Percentiles rank a stretch among this genome's conserved stretches.
Conservation (phyloP, 2,113 vertebrate species). For the Bubalus kerabau region DNA sequence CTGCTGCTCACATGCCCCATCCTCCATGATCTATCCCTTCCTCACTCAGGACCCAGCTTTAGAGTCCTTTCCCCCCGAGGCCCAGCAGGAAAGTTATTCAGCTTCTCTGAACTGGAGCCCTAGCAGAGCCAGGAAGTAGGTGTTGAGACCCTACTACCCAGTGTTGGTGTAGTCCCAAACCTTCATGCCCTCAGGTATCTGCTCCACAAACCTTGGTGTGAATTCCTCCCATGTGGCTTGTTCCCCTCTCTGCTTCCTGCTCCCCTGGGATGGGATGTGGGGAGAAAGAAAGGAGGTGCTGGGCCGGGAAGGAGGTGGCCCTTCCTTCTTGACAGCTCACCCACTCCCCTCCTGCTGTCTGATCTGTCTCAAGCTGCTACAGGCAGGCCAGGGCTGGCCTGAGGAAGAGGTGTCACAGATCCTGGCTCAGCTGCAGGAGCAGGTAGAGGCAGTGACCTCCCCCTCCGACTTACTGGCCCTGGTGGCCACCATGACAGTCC, state of each 20-base stretch:
- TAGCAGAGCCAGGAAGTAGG: not conserved
- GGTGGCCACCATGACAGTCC: constrained; percentile 12
- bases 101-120: not conserved
- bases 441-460: fast-evolving
- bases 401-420: not conserved
- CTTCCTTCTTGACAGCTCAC: not conserved
- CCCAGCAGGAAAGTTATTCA: not conserved
- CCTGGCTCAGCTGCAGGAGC: constrained; percentile 3
- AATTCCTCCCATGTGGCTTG: not conserved
- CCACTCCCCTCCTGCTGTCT: not conserved
- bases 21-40: not conserved
- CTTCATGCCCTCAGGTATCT: not conserved
- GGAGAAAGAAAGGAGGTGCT: not conserved
- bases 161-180: not conserved
- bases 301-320: not conserved
- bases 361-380: constrained; percentile 62
- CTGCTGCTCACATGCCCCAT: not conserved
- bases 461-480: constrained; percentile 44
- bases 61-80: not conserved
- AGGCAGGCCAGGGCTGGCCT: constrained; percentile 64
- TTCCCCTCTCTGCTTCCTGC: not conserved
- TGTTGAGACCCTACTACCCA: too few species aligned
- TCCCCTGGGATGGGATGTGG: not conserved
- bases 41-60: not conserved
- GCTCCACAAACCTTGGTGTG: not conserved